Evolutionary conservation across 2,888 invertebrate species (phyloP), one percentile per base, ranked within the genome.

Genomic region (Idaea dimidiata): DNA sequence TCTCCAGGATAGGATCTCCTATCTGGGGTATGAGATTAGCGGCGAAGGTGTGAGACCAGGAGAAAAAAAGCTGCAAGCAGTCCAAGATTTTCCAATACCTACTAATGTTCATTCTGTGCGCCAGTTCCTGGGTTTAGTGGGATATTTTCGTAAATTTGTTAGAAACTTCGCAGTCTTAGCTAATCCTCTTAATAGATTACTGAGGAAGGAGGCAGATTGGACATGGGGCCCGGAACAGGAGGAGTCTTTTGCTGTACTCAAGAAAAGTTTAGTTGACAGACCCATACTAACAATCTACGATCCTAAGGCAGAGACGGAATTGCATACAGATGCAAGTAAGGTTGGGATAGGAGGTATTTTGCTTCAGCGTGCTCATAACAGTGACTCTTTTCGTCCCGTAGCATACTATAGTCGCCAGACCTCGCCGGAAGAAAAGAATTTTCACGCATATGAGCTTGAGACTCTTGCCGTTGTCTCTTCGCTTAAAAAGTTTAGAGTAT

Each of bases 381-480:
- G 4, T 4, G 5, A 14, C 5, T 14, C 54, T 7, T 14, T 54
- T 14, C 54, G 14, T 5, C 6, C 54, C 3, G 5, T n/a, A 14
- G 54, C 54, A 16, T 54, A 54, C 14, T 54, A 7, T 14, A 54
- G 54, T 54, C 54, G 54, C 3, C 54, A 54, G 14, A 54, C 54
- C 6, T 4, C 54, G n/a, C 5, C 14, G 14, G 54, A 54, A 54
- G 54, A 54, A 54, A 3, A 54, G 14, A 4, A n/a, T 54, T 54
- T 14, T 14, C 54, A 54, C 54, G 5, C 54, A 4, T 84, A 82
- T 63, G 81, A 84, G 57, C n/a, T 67, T 84, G 0, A 84, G 62
- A 80, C 81, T 0, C 64, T 83, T 0, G 80, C 81, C 0, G 78
- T 81, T 56, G 73, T 75, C 0, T 73, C 75, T 66, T 73, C 77